phyloP scores from a whole-genome alignment of 1,140 invertebrate species.

The Drosophila bipectinata region DNA sequence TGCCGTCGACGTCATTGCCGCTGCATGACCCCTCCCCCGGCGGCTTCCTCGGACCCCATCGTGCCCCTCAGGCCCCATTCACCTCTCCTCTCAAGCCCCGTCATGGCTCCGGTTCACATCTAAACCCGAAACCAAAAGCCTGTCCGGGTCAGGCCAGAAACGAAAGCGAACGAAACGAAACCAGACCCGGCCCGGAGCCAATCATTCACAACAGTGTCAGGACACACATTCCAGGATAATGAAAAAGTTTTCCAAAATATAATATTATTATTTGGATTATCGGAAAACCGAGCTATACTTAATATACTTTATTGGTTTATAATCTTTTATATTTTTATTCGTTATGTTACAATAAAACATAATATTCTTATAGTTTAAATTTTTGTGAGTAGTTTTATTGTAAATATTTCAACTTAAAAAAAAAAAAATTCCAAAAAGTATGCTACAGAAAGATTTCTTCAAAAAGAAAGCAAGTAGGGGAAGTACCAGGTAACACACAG shows the following conservation, averaged over 20 bases:
- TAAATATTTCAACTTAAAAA: too few relatives aligned
- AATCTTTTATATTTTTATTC: too few relatives aligned
- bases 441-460: too few relatives aligned
- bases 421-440: too few relatives aligned
- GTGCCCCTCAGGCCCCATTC: not conserved
- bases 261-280: too few relatives aligned
- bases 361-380: too few relatives aligned
- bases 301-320: too few relatives aligned
- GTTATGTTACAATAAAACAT: too few relatives aligned
- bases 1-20: conserved; percentile 53
- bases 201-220: conserved; percentile 19
- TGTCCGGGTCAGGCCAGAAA: not conserved
- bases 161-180: not conserved
- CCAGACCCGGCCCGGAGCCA: conserved; percentile 2
- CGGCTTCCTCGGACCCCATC: not conserved
- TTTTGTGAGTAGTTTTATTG: too few relatives aligned
- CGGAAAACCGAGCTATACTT: too few relatives aligned
- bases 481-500: too few relatives aligned
- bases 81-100: not conserved
- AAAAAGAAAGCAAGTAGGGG: too few relatives aligned
- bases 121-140: not conserved
- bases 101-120: not conserved
- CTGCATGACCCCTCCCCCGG: conserved; percentile 23
- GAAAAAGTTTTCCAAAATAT: not conserved
- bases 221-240: conserved; percentile 6